phyloP scores from a whole-genome alignment of 2,113 vertebrate species.

The Chrysochloris asiatica region DNA sequence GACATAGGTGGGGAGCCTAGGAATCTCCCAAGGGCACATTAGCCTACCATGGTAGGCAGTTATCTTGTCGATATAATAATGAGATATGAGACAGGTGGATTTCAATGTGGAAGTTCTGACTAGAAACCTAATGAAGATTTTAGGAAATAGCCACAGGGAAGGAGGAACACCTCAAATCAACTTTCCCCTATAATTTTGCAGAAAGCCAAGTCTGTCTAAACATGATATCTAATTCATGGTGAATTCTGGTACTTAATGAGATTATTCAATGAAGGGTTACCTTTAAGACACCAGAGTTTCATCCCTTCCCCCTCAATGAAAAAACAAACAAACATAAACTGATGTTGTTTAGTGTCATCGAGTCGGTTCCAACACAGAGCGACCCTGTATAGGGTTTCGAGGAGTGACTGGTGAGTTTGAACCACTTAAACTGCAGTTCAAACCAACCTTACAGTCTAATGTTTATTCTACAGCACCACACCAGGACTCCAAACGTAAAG shows the following conservation, averaged over 20 bases:
- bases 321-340: too few relatives aligned
- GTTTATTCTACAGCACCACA: too few relatives aligned
- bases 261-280: background rate
- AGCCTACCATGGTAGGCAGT: background rate
- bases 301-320: background rate
- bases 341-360: too few relatives aligned
- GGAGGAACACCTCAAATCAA: background rate
- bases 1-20: background rate
- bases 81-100: background rate
- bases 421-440: too few relatives aligned
- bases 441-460: too few relatives aligned
- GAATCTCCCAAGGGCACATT: background rate
- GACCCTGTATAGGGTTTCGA: too few relatives aligned
- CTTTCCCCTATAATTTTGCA: background rate
- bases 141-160: background rate
- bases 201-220: background rate
- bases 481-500: background rate
- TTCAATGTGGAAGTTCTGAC: background rate
- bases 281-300: background rate
- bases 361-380: too few relatives aligned
- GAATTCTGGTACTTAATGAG: background rate
- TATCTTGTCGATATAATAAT: background rate
- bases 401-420: too few relatives aligned
- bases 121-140: background rate
- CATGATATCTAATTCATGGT: background rate